phyloP scores from a whole-genome alignment of 2,797 vertebrate species.

The Cyclopterus lumpus region DNA sequence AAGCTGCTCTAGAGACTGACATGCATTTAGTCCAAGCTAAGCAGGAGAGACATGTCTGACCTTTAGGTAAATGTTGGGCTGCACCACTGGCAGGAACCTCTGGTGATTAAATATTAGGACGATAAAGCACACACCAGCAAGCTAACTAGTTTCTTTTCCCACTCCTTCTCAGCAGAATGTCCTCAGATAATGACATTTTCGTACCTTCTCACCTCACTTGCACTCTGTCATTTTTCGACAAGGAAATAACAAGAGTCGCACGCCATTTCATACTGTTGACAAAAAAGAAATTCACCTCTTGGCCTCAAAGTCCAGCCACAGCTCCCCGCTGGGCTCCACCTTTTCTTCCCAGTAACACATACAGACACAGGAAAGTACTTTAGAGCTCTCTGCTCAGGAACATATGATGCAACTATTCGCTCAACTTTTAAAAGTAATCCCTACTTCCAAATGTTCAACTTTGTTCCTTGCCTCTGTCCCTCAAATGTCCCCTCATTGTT shows the following conservation, averaged over 20 bases:
- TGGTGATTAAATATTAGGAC: conserved; percentile 58
- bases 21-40: conserved; percentile 62
- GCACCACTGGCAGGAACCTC: conserved; percentile 41
- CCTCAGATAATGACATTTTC: conserved; percentile 42
- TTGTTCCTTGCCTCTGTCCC: conserved; percentile 31
- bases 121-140: conserved; percentile 28
- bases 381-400: conserved; percentile 40
- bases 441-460: conserved; percentile 46
- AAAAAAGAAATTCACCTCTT: conserved; percentile 34
- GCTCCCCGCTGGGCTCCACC: conserved; percentile 41
- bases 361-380: conserved; percentile 40
- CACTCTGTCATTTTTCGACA: conserved; percentile 31
- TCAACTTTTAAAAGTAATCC: conserved; percentile 54
- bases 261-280: conserved; percentile 16
- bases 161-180: conserved; percentile 16
- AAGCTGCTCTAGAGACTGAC: conserved; percentile 50
- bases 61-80: conserved; percentile 72
- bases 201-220: conserved; percentile 27
- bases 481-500: conserved; percentile 41
- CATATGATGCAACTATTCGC: conserved; percentile 62
- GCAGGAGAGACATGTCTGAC: conserved; percentile 68
- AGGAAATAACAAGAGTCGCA: conserved; percentile 35
- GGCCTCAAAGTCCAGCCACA: conserved; percentile 23
- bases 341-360: conserved; percentile 24
- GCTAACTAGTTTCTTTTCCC: neutral